These are phyloP conservation scores for Gorsachius magnificus DNA, from an alignment of 2,797 vertebrate species.

Conservation along the genomic window DNA sequence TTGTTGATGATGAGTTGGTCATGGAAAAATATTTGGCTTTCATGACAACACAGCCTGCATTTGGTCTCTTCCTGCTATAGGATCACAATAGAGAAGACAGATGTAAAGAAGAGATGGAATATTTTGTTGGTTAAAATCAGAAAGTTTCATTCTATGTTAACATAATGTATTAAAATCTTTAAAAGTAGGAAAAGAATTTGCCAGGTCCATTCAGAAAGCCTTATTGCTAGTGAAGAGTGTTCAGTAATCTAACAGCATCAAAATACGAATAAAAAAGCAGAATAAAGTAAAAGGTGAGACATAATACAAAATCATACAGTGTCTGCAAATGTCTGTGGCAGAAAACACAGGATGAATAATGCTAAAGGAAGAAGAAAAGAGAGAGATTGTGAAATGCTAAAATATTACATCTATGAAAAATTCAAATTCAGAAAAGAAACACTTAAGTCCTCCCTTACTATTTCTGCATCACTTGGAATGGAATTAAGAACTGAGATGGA, in stretches of 20 bases:
- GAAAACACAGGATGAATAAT: not conserved
- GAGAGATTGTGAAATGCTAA: not conserved
- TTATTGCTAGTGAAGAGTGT: not conserved
- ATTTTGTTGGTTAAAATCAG: not conserved
- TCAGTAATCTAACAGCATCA: not conserved
- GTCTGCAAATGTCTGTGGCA: not conserved
- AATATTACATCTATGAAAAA: not conserved
- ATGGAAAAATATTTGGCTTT: slow-evolving; percentile 87
- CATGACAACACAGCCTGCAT: slow-evolving; percentile 85
- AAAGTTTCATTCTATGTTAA: not conserved
- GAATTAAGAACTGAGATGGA: not conserved
- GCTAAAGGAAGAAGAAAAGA: not conserved
- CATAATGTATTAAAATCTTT: not conserved
- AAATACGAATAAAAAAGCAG: not conserved
- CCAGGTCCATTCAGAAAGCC: not conserved
- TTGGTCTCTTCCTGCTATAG: slow-evolving; percentile 79
- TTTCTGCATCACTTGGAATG: not conserved
- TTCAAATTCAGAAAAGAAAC: not conserved
- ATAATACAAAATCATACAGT: not conserved
- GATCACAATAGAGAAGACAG: slow-evolving; percentile 85
- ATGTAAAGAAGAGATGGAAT: not conserved
- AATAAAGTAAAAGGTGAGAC: not conserved
- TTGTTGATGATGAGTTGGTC: slow-evolving; percentile 85
- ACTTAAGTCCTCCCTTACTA: not conserved
- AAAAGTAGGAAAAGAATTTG: not conserved